Evolutionary conservation across 2,797 vertebrate species (phyloP).

Genomic region (Calcarius lapponicus): DNA sequence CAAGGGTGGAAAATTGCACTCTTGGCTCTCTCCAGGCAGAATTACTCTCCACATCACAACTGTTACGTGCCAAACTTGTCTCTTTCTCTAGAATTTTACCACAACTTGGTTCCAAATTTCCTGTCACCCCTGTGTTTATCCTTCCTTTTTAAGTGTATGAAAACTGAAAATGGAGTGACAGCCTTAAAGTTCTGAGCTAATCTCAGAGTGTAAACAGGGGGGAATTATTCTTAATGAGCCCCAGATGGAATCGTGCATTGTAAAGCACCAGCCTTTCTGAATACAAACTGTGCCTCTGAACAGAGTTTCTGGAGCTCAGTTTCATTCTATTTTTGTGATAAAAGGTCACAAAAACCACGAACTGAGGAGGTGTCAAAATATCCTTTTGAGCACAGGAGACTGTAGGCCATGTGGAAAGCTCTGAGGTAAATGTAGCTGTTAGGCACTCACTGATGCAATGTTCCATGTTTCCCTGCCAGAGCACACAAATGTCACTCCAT

Average conservation of each 20-base stretch:
- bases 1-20: not conserved
- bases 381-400: not conserved
- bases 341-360: not conserved
- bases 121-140: not conserved
- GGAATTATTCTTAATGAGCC: constrained; percentile 17
- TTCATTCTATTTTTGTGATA: constrained; percentile 25
- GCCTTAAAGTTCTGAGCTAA: constrained; percentile 3
- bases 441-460: not conserved
- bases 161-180: not conserved
- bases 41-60: not conserved
- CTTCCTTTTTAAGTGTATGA: not conserved
- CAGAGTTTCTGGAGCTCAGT: not conserved
- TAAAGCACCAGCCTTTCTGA: not conserved
- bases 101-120: not conserved
- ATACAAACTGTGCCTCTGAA: not conserved
- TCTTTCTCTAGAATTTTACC: not conserved
- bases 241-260: not conserved
- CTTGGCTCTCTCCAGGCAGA: not conserved
- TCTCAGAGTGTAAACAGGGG: constrained; percentile 8
- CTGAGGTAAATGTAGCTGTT: not conserved
- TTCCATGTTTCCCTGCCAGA: not conserved
- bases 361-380: not conserved
- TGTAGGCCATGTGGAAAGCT: not conserved
- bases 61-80: not conserved
- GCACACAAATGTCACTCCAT: not conserved